These are phyloP conservation scores for Drosophila ogumai DNA, from an alignment of 1,140 invertebrate species.

Conservation along the genomic window DNA sequence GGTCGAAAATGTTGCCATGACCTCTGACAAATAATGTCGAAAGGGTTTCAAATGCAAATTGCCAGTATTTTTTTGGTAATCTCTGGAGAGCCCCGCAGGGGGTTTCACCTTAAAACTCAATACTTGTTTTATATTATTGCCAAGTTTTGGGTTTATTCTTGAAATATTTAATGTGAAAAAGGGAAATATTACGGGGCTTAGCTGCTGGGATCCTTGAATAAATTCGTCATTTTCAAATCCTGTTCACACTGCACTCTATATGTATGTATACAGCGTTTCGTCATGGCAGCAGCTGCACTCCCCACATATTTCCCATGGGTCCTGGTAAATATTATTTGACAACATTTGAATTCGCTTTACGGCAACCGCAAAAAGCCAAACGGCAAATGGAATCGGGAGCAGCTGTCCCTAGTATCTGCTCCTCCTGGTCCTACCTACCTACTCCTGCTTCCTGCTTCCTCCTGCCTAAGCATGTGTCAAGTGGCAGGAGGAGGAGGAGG, in stretches of 20 bases:
- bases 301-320: constrained; percentile 18
- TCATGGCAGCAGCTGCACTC: constrained; percentile 1
- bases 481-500: constrained; percentile 39
- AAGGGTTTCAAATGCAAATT: constrained; percentile 24
- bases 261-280: not conserved
- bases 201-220: not conserved
- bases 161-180: not conserved
- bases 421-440: not conserved
- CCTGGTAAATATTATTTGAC: constrained; percentile 78
- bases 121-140: not conserved
- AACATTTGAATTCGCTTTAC: constrained; percentile 62
- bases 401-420: constrained; percentile 4
- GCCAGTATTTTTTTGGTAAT: not conserved
- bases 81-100: not conserved
- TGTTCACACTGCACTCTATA: not conserved
- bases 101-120: not conserved
- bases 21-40: constrained; percentile 7
- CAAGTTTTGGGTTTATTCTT: not conserved
- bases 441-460: not conserved
- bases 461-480: constrained; percentile 67
- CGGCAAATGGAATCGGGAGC: constrained; percentile 24
- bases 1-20: constrained; percentile 9
- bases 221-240: not conserved
- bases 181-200: not conserved
- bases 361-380: constrained; percentile 63